Evolutionary conservation across 2,797 vertebrate species (phyloP), one percentile per base, ranked within the genome.

Genomic region (Myioborus melanocephalus): DNA sequence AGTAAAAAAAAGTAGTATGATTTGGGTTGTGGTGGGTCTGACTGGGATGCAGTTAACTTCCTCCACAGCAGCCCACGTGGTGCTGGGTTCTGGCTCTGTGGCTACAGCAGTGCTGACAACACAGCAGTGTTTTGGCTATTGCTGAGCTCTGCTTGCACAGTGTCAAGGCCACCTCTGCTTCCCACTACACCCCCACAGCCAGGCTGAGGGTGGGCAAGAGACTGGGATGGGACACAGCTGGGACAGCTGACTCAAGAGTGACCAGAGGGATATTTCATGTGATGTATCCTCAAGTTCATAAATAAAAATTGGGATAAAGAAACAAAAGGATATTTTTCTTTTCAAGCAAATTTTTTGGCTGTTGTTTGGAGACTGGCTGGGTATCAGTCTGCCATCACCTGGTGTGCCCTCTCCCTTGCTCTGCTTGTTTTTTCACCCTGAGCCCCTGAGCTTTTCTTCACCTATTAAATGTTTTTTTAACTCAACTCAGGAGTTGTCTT

Each of bases 201-300:
- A 39, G 57, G 61, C n/a, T 61, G 73, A 55, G 26, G 17, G 39
- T 49, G 24, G 85, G 47, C 43, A 77, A 59, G 52, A 34, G 23
- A 6, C 22, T 87, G 61, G 50, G 9, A 84, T 0, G 0, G 12
- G 27, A 71, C 23, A 73, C 4, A 28, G 32, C 17, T 56, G 46
- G 23, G 50, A 70, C 56, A 65, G 41, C 44, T 66, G 57, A 52
- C 30, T 26, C 43, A 46, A 50, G 14, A 35, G 43, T 12, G 44
- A 47, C n/a, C 30, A 6, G 6, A 77, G 43, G 13, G 12, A 21
- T 12, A 50, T 10, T 80, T 35, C 47, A 47, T 16, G 16, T 6
- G 1, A 35, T 1, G 1, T 4, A 32, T 12, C 13, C 18, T 70
- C 66, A 71, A 3, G 35, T 3, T 50, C n/a, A 66, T 1, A 37